A percentile compares a stretch with the other conserved stretches of the same genome.
These are phyloP conservation scores for Caenorhabditis wallacei DNA, from an alignment of 2,888 invertebrate species.

Conservation along the genomic window DNA sequence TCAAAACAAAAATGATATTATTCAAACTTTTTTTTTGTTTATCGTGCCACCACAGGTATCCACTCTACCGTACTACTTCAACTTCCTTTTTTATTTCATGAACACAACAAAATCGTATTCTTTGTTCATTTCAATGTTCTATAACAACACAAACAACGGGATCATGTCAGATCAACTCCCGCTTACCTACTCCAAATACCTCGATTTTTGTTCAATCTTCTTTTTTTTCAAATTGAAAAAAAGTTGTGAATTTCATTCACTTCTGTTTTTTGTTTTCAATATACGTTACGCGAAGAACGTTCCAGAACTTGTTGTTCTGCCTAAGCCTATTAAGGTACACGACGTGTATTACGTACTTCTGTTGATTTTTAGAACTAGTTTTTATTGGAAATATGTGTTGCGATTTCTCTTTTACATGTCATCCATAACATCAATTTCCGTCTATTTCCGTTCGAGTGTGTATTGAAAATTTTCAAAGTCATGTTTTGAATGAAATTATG, in stretches of 20 bases:
- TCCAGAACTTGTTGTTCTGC: constrained; percentile 40
- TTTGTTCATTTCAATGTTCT: constrained; percentile 34
- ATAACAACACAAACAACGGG: constrained; percentile 56
- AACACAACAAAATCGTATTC: constrained; percentile 35
- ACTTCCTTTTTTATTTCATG: constrained; percentile 21
- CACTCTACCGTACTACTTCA: constrained; percentile 10
- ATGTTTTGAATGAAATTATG: constrained; percentile 4
- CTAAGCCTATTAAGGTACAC: constrained; percentile 37
- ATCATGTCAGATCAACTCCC: constrained; percentile 48
- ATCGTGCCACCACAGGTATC: not conserved
- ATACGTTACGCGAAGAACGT: constrained; percentile 2
- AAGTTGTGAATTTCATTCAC: not conserved
- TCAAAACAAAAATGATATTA: constrained; percentile 33
- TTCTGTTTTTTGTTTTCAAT: constrained; percentile 6
- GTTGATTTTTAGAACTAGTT: constrained; percentile 51
- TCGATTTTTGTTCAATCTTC: constrained; percentile 43
- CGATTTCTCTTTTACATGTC: constrained; percentile 32
- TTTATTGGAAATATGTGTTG: constrained; percentile 25
- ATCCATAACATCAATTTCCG: constrained; percentile 9
- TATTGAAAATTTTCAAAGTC: constrained; percentile 5
- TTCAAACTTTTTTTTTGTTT: constrained; percentile 4
- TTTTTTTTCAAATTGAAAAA: not conserved
- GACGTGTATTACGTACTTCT: constrained; percentile 22
- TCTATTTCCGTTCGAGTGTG: constrained; percentile 28
- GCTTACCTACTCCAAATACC: constrained; percentile 44